phyloP scores from a whole-genome alignment of 2,888 invertebrate species.

The Cantharis nigra region DNA sequence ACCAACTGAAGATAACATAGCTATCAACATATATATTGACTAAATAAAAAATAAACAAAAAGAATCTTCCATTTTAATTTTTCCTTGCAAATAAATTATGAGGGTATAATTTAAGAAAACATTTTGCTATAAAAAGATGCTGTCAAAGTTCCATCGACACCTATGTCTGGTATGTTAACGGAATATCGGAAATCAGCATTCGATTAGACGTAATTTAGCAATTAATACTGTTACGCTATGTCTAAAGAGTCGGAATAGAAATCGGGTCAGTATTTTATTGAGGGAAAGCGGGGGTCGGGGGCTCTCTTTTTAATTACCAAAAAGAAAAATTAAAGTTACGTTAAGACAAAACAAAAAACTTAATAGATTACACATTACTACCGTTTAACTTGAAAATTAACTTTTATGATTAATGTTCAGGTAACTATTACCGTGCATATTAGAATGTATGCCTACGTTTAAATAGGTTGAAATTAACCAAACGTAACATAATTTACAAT shows the following conservation, averaged over 20 bases:
- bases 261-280: too few relatives aligned
- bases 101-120: not conserved
- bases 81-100: not conserved
- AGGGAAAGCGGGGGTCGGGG: too few relatives aligned
- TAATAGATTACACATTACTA: constrained; percentile 10
- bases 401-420: constrained; percentile 36
- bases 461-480: constrained; percentile 33
- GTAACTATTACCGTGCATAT: constrained; percentile 16
- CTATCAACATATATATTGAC: constrained; percentile 12
- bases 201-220: too few relatives aligned
- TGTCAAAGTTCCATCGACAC: too few relatives aligned
- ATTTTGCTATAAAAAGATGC: not conserved
- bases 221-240: too few relatives aligned
- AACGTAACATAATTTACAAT: constrained; percentile 37
- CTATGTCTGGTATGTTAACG: too few relatives aligned
- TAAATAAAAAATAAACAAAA: not conserved
- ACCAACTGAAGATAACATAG: constrained; percentile 10
- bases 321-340: not conserved
- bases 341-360: constrained; percentile 14
- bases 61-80: constrained; percentile 1
- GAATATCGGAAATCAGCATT: too few relatives aligned
- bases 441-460: constrained; percentile 34
- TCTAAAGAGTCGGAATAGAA: too few relatives aligned
- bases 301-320: too few relatives aligned
- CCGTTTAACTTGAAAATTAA: constrained; percentile 28